Evolutionary conservation across 2,888 invertebrate species (phyloP).

Genomic region (Meloe dianella): DNA sequence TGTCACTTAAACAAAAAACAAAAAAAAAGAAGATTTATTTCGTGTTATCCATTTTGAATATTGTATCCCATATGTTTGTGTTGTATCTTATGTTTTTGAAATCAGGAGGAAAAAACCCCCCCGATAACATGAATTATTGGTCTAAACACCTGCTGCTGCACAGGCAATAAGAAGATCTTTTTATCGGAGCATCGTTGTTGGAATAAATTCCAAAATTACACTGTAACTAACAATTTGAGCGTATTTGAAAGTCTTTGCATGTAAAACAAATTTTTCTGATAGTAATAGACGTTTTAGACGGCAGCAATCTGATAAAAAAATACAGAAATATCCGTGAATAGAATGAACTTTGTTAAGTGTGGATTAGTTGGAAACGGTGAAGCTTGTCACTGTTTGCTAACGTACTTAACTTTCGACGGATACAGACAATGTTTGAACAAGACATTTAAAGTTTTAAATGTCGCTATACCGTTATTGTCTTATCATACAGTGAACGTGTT

Average conservation of each 20-base stretch:
- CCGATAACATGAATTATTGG: too few relatives aligned
- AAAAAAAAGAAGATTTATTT: not conserved
- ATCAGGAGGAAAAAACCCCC: too few relatives aligned
- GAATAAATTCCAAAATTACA: not conserved
- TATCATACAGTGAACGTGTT: not conserved
- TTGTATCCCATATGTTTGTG: not conserved
- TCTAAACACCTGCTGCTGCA: too few relatives aligned
- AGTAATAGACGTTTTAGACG: not conserved
- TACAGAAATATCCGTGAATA: not conserved
- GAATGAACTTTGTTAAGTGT: not conserved
- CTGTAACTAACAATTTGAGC: not conserved
- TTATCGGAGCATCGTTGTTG: not conserved
- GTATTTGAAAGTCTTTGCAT: not conserved
- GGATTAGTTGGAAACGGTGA: not conserved
- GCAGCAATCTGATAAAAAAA: not conserved
- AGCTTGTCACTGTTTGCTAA: not conserved
- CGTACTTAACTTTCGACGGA: not conserved
- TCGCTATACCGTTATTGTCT: not conserved
- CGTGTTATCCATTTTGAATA: not conserved
- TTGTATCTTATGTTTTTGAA: not conserved
- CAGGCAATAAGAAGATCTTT: not conserved
- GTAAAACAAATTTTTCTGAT: too few relatives aligned
- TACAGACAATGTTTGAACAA: not conserved
- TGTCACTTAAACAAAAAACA: too few relatives aligned
- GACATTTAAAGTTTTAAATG: conserved; percentile 7